Evolutionary conservation across 2,113 vertebrate genomes (phyloP).

Genomic region (Gallinago jamesoni): DNA sequence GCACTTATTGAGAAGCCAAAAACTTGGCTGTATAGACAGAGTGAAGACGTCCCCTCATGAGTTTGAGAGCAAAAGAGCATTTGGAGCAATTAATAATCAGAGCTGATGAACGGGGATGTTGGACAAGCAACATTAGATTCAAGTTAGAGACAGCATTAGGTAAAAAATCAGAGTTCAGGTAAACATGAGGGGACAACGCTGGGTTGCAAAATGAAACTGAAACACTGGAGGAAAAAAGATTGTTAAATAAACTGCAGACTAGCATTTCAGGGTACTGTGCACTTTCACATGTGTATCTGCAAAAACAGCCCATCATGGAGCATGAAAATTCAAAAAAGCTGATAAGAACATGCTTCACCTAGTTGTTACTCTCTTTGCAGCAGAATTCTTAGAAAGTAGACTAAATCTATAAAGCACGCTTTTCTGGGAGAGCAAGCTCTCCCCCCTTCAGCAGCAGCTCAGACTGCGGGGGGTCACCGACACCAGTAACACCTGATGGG

Average conservation of each 20-base stretch:
- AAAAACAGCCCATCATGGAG: neutral
- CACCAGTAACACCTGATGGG: neutral
- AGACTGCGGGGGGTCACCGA: neutral
- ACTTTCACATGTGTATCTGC: neutral
- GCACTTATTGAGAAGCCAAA: neutral
- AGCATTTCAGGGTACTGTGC: neutral
- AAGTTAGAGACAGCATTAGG: neutral
- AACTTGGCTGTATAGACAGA: neutral
- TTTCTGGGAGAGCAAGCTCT: neutral
- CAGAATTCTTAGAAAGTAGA: neutral
- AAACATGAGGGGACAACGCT: accelerated
- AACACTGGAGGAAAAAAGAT: neutral
- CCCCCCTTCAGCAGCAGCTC: neutral
- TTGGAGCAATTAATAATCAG: neutral
- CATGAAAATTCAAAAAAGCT: neutral
- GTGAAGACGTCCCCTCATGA: neutral
- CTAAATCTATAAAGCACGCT: neutral
- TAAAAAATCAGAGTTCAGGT: neutral
- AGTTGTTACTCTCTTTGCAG: neutral
- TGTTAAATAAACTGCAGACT: neutral
- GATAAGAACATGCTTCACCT: neutral
- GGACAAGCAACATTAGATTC: neutral
- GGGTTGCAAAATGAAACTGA: neutral
- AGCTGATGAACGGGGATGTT: neutral
- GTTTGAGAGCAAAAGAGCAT: neutral